phyloP scores from a whole-genome alignment of 2,797 vertebrate species.

The Syndactyla subalaris region DNA sequence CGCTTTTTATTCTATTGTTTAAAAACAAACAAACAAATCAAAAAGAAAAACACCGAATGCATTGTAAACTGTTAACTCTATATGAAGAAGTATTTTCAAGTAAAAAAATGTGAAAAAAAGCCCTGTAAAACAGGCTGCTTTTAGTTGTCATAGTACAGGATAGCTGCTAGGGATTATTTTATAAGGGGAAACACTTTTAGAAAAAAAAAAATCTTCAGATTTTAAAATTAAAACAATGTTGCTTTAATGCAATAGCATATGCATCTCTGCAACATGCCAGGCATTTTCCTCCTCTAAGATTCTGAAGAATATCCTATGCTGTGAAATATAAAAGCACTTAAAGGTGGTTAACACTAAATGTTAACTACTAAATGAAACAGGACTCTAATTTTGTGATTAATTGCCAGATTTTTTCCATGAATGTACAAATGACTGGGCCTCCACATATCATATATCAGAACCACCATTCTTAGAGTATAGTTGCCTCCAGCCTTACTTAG shows the following conservation, averaged over 20 bases:
- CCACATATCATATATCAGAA: background rate
- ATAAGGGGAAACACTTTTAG: background rate
- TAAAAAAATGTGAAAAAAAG: background rate
- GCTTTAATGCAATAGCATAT: background rate
- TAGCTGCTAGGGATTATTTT: background rate
- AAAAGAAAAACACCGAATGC: rapidly evolving
- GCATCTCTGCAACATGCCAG: background rate
- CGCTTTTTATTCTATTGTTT: background rate
- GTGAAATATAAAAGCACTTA: background rate
- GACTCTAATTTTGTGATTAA: background rate
- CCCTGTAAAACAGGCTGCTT: background rate
- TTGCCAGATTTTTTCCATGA: background rate
- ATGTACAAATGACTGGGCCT: rapidly evolving
- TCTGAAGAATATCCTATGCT: background rate
- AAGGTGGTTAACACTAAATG: background rate
- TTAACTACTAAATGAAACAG: background rate
- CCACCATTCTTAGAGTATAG: background rate
- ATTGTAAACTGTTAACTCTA: background rate
- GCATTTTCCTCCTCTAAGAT: background rate
- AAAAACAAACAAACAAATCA: background rate
- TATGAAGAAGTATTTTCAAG: background rate
- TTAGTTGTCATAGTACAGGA: background rate
- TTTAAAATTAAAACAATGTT: background rate
- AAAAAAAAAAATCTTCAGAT: background rate
- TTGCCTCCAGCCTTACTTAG: background rate